Conservation (phyloP, 2,888 invertebrate species). For the Drosophila longiperda region DNA sequence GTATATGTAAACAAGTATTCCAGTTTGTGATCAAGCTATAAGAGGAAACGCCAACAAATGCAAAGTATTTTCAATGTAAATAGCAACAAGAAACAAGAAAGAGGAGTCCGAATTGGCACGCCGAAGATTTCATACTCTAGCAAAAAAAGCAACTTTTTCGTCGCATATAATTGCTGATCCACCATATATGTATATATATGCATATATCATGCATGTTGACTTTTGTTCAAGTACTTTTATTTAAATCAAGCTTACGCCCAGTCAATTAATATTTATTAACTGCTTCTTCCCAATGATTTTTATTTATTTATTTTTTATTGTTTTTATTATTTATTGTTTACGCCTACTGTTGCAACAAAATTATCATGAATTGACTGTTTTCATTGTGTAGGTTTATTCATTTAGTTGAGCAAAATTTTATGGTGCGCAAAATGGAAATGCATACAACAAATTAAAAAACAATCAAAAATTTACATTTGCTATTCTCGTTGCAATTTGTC, state of each 20-base stretch:
- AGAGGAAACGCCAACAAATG: slow-evolving; percentile 10
- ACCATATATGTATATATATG: neutral
- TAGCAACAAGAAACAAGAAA: neutral
- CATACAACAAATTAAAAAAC: neutral
- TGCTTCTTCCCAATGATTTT: slow-evolving; percentile 8
- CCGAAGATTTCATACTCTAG: slow-evolving; percentile 1
- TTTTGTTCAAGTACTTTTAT: slow-evolving; percentile 6
- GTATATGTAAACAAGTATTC: neutral
- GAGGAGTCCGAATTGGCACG: neutral
- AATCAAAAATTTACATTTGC: slow-evolving; percentile 7
- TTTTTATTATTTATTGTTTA: neutral
- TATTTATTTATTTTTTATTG: neutral
- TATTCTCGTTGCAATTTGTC: neutral
- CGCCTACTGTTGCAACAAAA: neutral
- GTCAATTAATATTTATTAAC: slow-evolving; percentile 52
- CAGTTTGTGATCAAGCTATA: slow-evolving; percentile 1
- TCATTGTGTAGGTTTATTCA: neutral
- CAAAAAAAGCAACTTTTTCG: neutral
- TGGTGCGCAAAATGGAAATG: slow-evolving; percentile 2
- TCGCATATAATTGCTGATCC: neutral
- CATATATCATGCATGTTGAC: neutral
- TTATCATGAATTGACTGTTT: slow-evolving; percentile 2
- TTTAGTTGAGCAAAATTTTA: slow-evolving; percentile 1
- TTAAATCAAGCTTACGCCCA: slow-evolving; percentile 48
- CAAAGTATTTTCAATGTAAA: slow-evolving; percentile 13